These are phyloP conservation scores for Xestia c-nigrum DNA, from an alignment of 2,888 invertebrate species.

Conservation along the genomic window DNA sequence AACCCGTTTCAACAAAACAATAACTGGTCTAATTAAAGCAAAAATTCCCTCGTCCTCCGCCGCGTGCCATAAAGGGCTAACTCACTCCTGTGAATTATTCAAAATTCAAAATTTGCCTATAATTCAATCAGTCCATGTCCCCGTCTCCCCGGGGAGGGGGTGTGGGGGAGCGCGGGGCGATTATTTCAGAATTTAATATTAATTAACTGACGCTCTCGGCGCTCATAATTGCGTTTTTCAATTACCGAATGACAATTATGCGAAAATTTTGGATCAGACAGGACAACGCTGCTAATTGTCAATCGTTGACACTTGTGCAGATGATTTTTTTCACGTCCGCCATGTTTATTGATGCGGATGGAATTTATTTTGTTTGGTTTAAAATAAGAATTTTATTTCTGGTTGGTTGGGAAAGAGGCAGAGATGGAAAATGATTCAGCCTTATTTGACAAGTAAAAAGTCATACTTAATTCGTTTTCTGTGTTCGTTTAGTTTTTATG, in stretches of 20 bases:
- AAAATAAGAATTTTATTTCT: slow-evolving; percentile 40
- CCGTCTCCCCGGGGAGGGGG: slow-evolving; percentile 80
- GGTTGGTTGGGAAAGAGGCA: slow-evolving; percentile 16
- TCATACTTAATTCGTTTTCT: neutral
- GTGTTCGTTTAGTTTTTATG: neutral
- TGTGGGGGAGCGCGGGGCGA: slow-evolving; percentile 74
- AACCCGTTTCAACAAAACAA: slow-evolving; percentile 64
- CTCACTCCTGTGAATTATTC: slow-evolving; percentile 87
- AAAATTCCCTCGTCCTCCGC: slow-evolving; percentile 69
- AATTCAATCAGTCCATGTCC: slow-evolving; percentile 87
- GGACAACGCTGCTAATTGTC: slow-evolving; percentile 83
- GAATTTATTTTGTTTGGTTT: slow-evolving; percentile 47
- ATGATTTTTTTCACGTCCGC: slow-evolving; percentile 62
- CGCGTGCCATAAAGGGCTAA: slow-evolving; percentile 85
- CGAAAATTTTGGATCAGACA: slow-evolving; percentile 84
- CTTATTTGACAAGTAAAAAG: slow-evolving; percentile 32
- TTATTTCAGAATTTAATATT: slow-evolving; percentile 91
- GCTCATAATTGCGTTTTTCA: slow-evolving; percentile 89
- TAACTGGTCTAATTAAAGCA: slow-evolving; percentile 71
- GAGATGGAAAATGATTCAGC: neutral
- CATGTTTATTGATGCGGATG: slow-evolving; percentile 56
- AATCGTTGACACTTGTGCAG: slow-evolving; percentile 71
- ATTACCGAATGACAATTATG: slow-evolving; percentile 89
- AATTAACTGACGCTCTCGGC: slow-evolving; percentile 88
- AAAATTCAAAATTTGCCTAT: slow-evolving; percentile 90